Evolutionary conservation across 2,797 vertebrate genomes (phyloP), one percentile per base, ranked within the genome.

Genomic region (Leucoraja ocellata): DNA sequence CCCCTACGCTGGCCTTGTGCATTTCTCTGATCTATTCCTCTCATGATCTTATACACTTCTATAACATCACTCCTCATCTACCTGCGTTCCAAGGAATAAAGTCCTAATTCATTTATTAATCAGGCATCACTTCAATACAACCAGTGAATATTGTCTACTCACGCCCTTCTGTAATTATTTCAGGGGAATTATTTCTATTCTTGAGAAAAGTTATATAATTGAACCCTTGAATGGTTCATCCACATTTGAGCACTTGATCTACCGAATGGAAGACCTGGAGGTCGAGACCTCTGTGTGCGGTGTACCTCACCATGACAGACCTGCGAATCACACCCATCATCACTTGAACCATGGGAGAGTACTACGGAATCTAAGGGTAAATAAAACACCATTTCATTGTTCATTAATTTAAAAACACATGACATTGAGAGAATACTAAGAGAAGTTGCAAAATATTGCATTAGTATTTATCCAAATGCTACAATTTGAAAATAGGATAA

Each of bases 141-240:
- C 13, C 11, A 76, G 71, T 76, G 39, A 14, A 74, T 39, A 76
- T 74, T n/a, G 16, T 32, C 4, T 65, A 2, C n/a, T 88, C 77
- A 78, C 6, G 18, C 13, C 54, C 71, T 92, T 92, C 21, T 92
- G 21, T 91, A 11, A 46, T 93, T 93, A 93, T 84, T 94, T 3
- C 83, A 99, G 98, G 94, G 98, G 98, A 91, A 95, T 98, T 94
- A 96, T 99, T 95, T 28, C 96, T 68, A 94, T 98, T 39, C 96
- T 76, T 93, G 96, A 97, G n/a, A 93, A 94, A 36, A 95, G 95
- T 74, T 98, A 96, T 23, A 97, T 96, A 61, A 95, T 98, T 36
- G 98, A 98, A 93, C 98, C 98, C 0, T 93, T 97, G 88, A 93
- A 94, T 13, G 78, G 94, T 10, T 97, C 97, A 39, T 78, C 93